phyloP scores from a whole-genome alignment of 2,113 vertebrate genomes.

The Falcunculus frontatus region DNA sequence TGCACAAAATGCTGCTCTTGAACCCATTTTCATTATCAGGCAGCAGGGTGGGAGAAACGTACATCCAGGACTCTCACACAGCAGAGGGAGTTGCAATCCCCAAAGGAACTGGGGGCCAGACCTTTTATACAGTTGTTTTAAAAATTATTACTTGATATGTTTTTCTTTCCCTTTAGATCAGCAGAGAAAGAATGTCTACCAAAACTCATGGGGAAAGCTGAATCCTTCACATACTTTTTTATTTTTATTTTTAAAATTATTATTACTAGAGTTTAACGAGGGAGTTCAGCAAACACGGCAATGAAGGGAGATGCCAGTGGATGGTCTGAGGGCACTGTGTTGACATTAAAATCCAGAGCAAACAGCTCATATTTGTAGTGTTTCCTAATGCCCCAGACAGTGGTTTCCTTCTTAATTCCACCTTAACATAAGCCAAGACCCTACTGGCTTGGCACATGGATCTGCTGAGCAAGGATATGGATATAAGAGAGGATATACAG shows the following conservation, averaged over 20 bases:
- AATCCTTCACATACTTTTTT: not conserved
- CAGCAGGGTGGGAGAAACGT: conserved; percentile 11
- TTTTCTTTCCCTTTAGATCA: conserved; percentile 33
- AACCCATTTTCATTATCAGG: not conserved
- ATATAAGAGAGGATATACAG: not conserved
- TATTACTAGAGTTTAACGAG: not conserved
- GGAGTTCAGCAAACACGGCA: not conserved
- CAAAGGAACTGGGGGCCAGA: not conserved
- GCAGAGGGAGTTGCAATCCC: not conserved
- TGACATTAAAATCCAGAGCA: not conserved
- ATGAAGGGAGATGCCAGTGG: not conserved
- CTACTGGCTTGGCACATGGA: not conserved
- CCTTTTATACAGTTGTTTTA: not conserved
- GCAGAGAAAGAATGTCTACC: conserved; percentile 9
- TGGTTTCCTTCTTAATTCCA: not conserved
- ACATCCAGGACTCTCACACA: not conserved
- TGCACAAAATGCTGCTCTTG: not conserved
- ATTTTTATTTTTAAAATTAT: not conserved
- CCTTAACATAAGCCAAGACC: not conserved
- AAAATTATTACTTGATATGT: not conserved
- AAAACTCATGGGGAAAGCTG: not conserved
- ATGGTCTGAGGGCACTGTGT: not conserved
- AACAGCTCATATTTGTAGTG: not conserved
- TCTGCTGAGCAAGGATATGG: not conserved
- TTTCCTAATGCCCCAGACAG: not conserved